A percentile compares a stretch with the other conserved stretches of the same genome.
These are phyloP conservation scores for Metacarcinus magister DNA, from an alignment of 2,888 invertebrate species.

Conservation along the genomic window DNA sequence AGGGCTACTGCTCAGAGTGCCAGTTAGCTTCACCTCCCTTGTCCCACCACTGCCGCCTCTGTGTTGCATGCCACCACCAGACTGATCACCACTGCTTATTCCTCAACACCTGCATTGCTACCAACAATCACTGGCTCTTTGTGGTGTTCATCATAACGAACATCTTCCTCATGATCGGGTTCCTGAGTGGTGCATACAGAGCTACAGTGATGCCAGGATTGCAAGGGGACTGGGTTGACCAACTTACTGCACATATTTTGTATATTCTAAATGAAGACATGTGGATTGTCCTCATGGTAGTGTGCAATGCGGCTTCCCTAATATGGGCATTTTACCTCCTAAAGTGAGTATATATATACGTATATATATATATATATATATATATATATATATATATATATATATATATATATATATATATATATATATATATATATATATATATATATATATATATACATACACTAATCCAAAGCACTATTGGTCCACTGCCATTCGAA, in stretches of 20 bases:
- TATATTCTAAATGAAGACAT: slow-evolving; percentile 68
- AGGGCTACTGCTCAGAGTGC: slow-evolving; percentile 78
- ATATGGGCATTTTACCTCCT: slow-evolving; percentile 76
- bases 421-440: too few species aligned
- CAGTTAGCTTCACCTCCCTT: slow-evolving; percentile 75
- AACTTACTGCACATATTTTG: slow-evolving; percentile 42
- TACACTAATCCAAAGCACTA: too few species aligned
- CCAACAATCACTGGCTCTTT: slow-evolving; percentile 80
- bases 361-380: too few species aligned
- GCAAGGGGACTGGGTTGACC: slow-evolving; percentile 66
- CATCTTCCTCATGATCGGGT: slow-evolving; percentile 74
- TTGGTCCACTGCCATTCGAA: too few species aligned
- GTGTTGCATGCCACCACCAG: slow-evolving; percentile 76
- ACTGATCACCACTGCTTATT: slow-evolving; percentile 81
- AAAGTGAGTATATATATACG: slow-evolving; percentile 65
- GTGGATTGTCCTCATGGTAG: slow-evolving; percentile 72
- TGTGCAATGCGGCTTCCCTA: slow-evolving; percentile 72
- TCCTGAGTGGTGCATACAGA: slow-evolving; percentile 53
- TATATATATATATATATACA: too few species aligned
- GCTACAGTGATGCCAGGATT: background rate
- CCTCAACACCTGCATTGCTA: slow-evolving; percentile 77
- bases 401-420: too few species aligned
- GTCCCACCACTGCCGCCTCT: slow-evolving; percentile 80
- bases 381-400: too few species aligned
- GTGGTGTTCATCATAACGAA: slow-evolving; percentile 77